Base-by-base conservation (phyloP, 2,113 vertebrate species). In the Lepus americanus region DNA sequence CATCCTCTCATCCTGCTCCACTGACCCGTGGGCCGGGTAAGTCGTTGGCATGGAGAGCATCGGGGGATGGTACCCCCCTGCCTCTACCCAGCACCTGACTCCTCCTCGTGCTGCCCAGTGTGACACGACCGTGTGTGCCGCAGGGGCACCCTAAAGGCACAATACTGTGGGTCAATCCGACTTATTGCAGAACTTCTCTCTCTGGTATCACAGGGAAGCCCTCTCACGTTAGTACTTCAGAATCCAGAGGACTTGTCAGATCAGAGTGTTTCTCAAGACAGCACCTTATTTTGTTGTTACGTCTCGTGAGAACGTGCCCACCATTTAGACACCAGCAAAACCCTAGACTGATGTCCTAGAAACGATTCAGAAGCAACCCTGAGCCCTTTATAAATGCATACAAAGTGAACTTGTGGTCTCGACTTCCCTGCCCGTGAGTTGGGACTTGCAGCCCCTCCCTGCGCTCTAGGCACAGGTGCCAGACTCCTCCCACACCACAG, bases 261-360 rank as follows among this genome's bases (percentile, higher is more conserved):
- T 53, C 36, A 79, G 36, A 36, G 61, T 36, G 49, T 76, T 67
- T 6, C 23, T 3, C 77, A 55, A 92, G 6, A 74, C 0, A 88
- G 33, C 25, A 70, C 87, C 92, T 64, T n/a, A 55, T 87, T 93
- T 51, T 33, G 8, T 39, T 93, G 59, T 55, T 72, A 12, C 70
- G 86, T 82, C 84, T 89, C 53, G 92, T 78, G 90, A 66, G 14
- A 74, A 87, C 6, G 6, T 20, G 36, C 61, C 82, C 8, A 93
- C 29, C 66, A 23, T 36, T 81, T 23, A 69, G 39, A 89, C 22
- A 27, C 19, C 31, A 69, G 69, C 14, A 91, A 76, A 77, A 82
- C 31, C 29, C 20, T 44, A 23, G 36, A 61, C 72, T 81, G 27
- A 23, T 9, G 6, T 64, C 51, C 61, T 64, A 59, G 87, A 76